Base-by-base conservation (phyloP, 2,888 invertebrate species). In the Ophion costatus region DNA sequence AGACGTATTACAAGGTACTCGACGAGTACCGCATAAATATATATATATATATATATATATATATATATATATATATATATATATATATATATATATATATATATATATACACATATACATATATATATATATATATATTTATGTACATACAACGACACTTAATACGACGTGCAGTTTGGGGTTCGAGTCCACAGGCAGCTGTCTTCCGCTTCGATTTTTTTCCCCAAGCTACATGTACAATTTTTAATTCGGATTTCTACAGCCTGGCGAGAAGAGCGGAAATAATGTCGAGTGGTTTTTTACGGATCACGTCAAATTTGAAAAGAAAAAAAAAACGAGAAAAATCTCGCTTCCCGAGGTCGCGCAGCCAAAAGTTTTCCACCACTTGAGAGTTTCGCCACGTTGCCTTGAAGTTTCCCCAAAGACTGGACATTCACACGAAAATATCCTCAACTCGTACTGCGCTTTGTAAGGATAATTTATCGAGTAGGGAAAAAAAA, bases 251-350 rank as follows among this genome's bases (percentile, higher is more conserved):
- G 57, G 77, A 59, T 71, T 45, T 85, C 88, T 86, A 76, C 80
- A 83, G 83, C 87, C 88, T 87, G 89, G 80, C 38, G 83, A 75
- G 87, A 33, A 63, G 86, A 89, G 85, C 91, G 92, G 91, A 92
- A 92, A 91, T 87, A 67, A 88, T 85, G 87, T 91, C 88, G 88
- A 92, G 92, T 92, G 91, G 88, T 80, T 86, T 57, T 87, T 90
- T 90, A 88, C 87, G 89, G 89, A 90, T 38, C 38, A 9, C 38
- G 38, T 38, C 38, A 38, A 38, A 7, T 38, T 38, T 38, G 3
- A 38, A 38, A 38, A 38, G 38, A 38, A 38, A 38, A 38, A 24
- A 89, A 88, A 85, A 77, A 75, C 75, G 33, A 59, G 33, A 67
- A 86, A 81, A 86, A 81, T 78, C 85, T 82, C 80, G 66, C 59